Conservation (phyloP, 2,888 invertebrate species). For the Siphlonurus alternatus region DNA sequence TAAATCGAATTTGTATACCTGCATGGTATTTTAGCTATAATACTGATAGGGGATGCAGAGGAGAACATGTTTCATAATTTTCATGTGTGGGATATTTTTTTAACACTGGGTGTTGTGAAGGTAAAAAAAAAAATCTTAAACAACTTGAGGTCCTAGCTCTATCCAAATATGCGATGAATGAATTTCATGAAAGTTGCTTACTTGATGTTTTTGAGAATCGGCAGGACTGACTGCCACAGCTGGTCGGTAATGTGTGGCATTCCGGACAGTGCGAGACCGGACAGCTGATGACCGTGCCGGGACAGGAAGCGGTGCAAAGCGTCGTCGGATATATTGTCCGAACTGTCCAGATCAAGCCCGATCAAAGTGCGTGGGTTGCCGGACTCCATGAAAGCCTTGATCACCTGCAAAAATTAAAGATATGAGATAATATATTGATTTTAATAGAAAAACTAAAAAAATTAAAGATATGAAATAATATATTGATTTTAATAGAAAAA, state of each 20-base stretch:
- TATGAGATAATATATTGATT: not conserved
- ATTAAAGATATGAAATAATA: not conserved
- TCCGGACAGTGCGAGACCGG: constrained; percentile 76
- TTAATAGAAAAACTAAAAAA: not conserved
- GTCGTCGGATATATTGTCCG: constrained; percentile 89
- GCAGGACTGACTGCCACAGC: constrained; percentile 90
- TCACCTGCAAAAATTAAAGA: constrained; percentile 33
- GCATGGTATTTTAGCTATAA: too few relatives aligned
- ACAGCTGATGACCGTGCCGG: constrained; percentile 73
- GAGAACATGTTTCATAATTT: too few relatives aligned
- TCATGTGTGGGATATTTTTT: too few relatives aligned
- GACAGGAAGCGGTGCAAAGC: constrained; percentile 82
- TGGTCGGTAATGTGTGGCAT: constrained; percentile 98
- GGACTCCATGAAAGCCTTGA: constrained; percentile 79
- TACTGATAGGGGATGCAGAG: too few relatives aligned
- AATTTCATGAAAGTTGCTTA: too few relatives aligned
- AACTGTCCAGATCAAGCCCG: constrained; percentile 84
- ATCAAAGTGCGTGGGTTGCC: constrained; percentile 59
- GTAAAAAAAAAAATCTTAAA: too few relatives aligned
- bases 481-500: not conserved
- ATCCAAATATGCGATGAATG: too few relatives aligned
- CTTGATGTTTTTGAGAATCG: constrained; percentile 82
- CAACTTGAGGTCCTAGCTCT: too few relatives aligned
- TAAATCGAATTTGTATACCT: too few relatives aligned
- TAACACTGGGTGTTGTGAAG: too few relatives aligned